Conservation (phyloP, 1,140 invertebrate genomes). For the Coptotermes formosanus region DNA sequence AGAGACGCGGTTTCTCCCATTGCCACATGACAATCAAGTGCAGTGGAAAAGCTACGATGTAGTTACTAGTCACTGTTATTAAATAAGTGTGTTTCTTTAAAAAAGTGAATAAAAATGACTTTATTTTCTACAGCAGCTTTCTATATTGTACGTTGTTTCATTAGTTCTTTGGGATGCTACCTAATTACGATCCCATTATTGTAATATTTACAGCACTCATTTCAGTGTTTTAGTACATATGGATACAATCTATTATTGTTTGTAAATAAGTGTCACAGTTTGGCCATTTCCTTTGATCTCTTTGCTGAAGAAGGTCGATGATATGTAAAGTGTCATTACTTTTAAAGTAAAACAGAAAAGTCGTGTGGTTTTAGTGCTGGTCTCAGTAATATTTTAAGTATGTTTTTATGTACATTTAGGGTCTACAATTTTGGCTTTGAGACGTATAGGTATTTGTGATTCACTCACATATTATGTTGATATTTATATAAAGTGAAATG, state of each 20-base stretch:
- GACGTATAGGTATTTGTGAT: neutral
- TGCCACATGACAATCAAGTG: conserved; percentile 23
- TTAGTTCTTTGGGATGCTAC: neutral
- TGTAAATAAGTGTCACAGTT: conserved; percentile 20
- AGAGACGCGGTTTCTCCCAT: conserved; percentile 19
- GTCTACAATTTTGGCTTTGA: neutral
- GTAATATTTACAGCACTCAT: neutral
- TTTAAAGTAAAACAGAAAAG: neutral
- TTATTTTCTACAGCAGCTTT: neutral
- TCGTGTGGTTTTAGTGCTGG: neutral
- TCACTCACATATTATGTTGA: neutral
- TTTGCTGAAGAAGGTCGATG: neutral
- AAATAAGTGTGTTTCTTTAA: neutral
- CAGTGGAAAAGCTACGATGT: conserved; percentile 8
- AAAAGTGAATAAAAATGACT: neutral
- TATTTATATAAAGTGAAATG: neutral
- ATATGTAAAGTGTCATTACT: neutral
- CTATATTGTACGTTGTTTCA: neutral
- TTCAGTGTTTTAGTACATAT: conserved; percentile 4
- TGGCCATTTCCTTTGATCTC: neutral
- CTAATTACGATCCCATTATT: neutral
- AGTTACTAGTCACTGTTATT: conserved; percentile 21
- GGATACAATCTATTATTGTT: neutral
- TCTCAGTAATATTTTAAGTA: conserved; percentile 10
- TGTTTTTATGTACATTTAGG: neutral